phyloP scores from a whole-genome alignment of 2,888 invertebrate genomes.

The Microctonus hyperodae region DNA sequence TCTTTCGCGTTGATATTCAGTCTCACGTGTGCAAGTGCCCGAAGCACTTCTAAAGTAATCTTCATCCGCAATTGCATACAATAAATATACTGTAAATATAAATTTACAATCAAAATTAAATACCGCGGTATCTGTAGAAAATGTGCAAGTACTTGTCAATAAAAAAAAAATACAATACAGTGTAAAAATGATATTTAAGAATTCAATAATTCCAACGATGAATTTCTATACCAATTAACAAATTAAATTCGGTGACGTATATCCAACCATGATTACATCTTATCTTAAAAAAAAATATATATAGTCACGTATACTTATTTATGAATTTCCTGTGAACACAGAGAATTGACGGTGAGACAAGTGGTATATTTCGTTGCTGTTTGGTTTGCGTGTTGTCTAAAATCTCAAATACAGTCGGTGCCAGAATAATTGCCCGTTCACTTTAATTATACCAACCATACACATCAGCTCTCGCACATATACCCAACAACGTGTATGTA shows the following conservation, averaged over 20 bases:
- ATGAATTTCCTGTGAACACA: slow-evolving; percentile 14
- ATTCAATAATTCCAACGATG: too few relatives aligned
- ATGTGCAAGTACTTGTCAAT: too few relatives aligned
- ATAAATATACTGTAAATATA: too few relatives aligned
- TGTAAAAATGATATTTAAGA: too few relatives aligned
- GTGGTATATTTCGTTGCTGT: background rate
- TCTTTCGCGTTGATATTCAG: slow-evolving; percentile 29
- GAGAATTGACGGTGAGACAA: slow-evolving; percentile 8
- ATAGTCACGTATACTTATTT: background rate
- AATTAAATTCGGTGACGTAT: background rate
- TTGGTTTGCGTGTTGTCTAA: slow-evolving; percentile 33
- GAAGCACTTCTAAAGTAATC: slow-evolving; percentile 25
- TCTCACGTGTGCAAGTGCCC: slow-evolving; percentile 32
- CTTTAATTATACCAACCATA: slow-evolving; percentile 39
- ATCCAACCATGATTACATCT: too few relatives aligned
- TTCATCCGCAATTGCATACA: background rate
- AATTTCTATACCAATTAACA: too few relatives aligned
- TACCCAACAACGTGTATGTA: slow-evolving; percentile 6
- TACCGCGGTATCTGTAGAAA: too few relatives aligned
- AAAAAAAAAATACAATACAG: too few relatives aligned
- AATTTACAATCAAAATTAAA: slow-evolving; percentile 31
- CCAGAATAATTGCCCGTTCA: slow-evolving; percentile 40
- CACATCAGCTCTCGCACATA: slow-evolving; percentile 26
- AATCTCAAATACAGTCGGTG: slow-evolving; percentile 39
- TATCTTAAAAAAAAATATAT: too few relatives aligned